phyloP scores from a whole-genome alignment of 2,888 invertebrate species.

The Calephelis perditalis region DNA sequence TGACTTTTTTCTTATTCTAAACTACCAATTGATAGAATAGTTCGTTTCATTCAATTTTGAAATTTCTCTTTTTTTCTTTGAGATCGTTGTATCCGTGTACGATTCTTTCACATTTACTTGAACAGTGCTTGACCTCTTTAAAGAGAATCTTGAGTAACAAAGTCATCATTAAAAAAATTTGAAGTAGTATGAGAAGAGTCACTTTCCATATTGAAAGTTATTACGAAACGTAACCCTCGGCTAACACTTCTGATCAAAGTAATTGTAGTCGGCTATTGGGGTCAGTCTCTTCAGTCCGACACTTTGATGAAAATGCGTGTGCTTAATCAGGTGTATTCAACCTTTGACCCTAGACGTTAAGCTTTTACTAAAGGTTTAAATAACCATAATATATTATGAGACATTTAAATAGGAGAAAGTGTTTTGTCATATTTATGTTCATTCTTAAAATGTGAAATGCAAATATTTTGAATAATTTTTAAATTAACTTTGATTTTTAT shows the following conservation, averaged over 20 bases:
- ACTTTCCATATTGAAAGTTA: conserved; percentile 11
- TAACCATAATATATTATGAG: too few relatives aligned
- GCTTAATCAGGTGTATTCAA: conserved; percentile 1
- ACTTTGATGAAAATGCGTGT: neutral
- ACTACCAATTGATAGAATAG: too few relatives aligned
- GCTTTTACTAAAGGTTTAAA: neutral
- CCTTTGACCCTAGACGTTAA: neutral
- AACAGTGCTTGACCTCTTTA: neutral
- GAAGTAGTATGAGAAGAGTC: neutral
- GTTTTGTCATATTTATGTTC: neutral
- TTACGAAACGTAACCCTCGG: conserved; percentile 2
- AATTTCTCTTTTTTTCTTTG: too few relatives aligned
- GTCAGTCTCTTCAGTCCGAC: neutral
- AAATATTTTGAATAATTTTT: too few relatives aligned
- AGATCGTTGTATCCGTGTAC: too few relatives aligned
- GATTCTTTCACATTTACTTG: too few relatives aligned
- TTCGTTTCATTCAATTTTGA: too few relatives aligned
- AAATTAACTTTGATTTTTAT: too few relatives aligned
- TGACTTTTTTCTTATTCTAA: too few relatives aligned
- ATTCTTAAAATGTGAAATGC: neutral
- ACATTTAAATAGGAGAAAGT: conserved; percentile 2
- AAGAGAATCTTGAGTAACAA: neutral
- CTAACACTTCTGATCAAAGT: conserved; percentile 2
- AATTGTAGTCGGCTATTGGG: neutral
- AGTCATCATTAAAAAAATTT: neutral